A percentile compares a stretch with the other conserved stretches of the same genome.
phyloP scores from a whole-genome alignment of 2,888 invertebrate genomes.

The Nomada goodeniana region DNA sequence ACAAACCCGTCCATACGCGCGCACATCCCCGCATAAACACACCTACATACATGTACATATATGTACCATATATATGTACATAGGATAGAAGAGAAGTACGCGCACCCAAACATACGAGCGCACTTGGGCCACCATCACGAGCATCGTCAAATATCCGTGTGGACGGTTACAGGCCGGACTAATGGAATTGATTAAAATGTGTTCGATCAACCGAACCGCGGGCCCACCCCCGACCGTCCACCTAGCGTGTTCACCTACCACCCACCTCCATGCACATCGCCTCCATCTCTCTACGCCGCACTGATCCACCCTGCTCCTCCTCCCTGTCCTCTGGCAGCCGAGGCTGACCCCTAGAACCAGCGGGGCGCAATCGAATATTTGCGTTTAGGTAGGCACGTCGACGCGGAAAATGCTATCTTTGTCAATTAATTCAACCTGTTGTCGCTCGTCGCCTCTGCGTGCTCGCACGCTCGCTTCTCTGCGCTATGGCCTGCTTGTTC shows the following conservation, averaged over 20 bases:
- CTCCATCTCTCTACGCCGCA: constrained; percentile 48
- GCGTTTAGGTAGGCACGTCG: constrained; percentile 79
- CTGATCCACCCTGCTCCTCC: constrained; percentile 36
- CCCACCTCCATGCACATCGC: constrained; percentile 38
- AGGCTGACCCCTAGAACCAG: constrained; percentile 64
- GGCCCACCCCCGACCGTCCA: constrained; percentile 62
- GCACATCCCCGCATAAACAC: background rate
- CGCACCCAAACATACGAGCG: constrained; percentile 34
- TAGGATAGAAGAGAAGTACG: constrained; percentile 19
- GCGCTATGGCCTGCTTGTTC: constrained; percentile 10
- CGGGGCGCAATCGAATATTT: constrained; percentile 80
- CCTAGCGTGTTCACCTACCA: constrained; percentile 58
- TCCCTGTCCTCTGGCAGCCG: constrained; percentile 24
- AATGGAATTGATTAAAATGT: constrained; percentile 84
- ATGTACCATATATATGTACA: background rate
- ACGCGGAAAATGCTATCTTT: constrained; percentile 83
- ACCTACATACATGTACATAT: background rate
- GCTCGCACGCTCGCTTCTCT: constrained; percentile 2
- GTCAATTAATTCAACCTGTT: constrained; percentile 84
- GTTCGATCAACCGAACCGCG: constrained; percentile 82
- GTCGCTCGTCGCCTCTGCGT: constrained; percentile 70
- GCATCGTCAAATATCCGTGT: constrained; percentile 75
- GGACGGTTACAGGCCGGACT: constrained; percentile 78
- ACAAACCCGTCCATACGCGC: background rate
- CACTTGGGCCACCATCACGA: constrained; percentile 54